These are phyloP conservation scores for Dromiciops gliroides DNA, from an alignment of 2,113 vertebrate genomes.

Conservation along the genomic window DNA sequence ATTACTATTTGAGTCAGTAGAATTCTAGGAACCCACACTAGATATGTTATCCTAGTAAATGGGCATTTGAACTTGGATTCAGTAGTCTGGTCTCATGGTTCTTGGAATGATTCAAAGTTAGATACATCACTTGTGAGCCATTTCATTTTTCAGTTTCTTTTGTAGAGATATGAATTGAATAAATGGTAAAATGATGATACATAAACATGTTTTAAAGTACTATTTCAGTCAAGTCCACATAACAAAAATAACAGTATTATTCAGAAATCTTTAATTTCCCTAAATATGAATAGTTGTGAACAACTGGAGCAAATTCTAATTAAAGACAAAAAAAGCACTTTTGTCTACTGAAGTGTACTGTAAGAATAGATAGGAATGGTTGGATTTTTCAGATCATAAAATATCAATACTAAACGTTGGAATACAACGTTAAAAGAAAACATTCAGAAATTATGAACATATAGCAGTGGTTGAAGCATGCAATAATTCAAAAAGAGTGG, in stretches of 20 bases:
- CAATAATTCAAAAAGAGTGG: slow-evolving; percentile 6
- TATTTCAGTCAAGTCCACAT: not conserved
- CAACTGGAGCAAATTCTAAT: slow-evolving; percentile 56
- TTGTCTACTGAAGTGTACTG: slow-evolving; percentile 23
- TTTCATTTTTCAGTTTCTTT: not conserved
- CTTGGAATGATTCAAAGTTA: not conserved
- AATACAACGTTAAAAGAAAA: slow-evolving; percentile 48
- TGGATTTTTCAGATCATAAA: slow-evolving; percentile 28
- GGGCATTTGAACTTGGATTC: not conserved
- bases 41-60: not conserved
- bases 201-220: not conserved
- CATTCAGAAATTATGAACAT: not conserved
- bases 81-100: not conserved
- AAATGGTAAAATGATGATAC: not conserved
- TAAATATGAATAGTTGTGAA: slow-evolving; percentile 39
- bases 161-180: not conserved
- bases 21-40: not conserved
- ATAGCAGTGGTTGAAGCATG: not conserved
- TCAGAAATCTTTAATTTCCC: slow-evolving; percentile 70
- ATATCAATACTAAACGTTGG: slow-evolving; percentile 30
- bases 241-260: slow-evolving; percentile 40
- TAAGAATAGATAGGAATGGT: not conserved
- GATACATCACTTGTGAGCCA: not conserved
- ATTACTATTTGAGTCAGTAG: not conserved
- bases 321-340: slow-evolving; percentile 32